Evolutionary conservation across 1,140 invertebrate genomes (phyloP).

Genomic region (Paraescarpia echinospica): DNA sequence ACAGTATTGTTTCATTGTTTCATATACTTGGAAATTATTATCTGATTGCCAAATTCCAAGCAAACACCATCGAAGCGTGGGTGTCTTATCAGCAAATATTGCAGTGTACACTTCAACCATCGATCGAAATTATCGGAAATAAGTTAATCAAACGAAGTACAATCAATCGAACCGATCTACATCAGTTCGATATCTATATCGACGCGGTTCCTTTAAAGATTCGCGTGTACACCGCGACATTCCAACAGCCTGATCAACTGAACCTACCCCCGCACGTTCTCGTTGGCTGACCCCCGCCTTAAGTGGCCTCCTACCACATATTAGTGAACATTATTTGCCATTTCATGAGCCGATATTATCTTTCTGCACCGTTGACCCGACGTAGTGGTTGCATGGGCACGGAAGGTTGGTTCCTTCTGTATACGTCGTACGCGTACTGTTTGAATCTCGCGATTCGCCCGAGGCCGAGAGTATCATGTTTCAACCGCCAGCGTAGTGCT

Average conservation of each 20-base stretch:
- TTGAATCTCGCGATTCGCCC: neutral
- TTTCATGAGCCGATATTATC: neutral
- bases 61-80: neutral
- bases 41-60: neutral
- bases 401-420: neutral
- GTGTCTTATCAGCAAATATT: neutral
- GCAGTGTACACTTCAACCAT: neutral
- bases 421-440: too few relatives aligned
- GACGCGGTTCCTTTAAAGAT: neutral
- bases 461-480: neutral
- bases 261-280: neutral
- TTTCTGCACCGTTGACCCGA: neutral
- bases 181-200: neutral
- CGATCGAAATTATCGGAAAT: neutral
- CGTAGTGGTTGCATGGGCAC: neutral
- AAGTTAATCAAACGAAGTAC: neutral
- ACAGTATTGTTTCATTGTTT: neutral
- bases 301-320: neutral
- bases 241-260: neutral
- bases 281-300: neutral
- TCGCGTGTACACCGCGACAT: neutral
- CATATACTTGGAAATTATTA: neutral
- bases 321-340: neutral
- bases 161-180: neutral
- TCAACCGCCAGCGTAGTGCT: neutral